Evolutionary conservation across 2,888 invertebrate species (phyloP).

Genomic region (Iphiclides podalirius): DNA sequence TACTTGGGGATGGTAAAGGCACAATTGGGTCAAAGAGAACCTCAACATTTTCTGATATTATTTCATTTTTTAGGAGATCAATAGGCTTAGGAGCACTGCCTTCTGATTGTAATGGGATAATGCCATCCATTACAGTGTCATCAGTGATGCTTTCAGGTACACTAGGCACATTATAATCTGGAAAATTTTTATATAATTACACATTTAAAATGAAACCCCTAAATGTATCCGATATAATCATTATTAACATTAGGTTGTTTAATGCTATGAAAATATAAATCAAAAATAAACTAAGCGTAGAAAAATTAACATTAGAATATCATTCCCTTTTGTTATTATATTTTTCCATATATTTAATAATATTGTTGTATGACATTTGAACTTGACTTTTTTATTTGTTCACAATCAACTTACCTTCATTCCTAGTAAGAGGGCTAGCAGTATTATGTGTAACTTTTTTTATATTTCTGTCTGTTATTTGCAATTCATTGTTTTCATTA

Average conservation of each 20-base stretch:
- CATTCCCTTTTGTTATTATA: no score
- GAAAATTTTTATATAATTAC: slow-evolving; percentile 7
- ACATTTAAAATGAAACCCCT: no score
- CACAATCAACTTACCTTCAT: slow-evolving; percentile 54
- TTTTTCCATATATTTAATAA: no score
- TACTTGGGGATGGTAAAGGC: slow-evolving; percentile 79
- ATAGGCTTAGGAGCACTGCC: slow-evolving; percentile 53
- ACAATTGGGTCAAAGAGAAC: slow-evolving; percentile 73
- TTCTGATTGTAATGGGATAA: slow-evolving; percentile 55
- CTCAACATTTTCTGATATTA: slow-evolving; percentile 70
- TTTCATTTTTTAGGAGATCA: slow-evolving; percentile 62
- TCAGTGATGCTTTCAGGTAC: slow-evolving; percentile 53
- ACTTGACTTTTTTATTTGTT: no score
- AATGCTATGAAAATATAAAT: no score
- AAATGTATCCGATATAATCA: no score
- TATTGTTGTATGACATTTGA: no score
- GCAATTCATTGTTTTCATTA: slow-evolving; percentile 33
- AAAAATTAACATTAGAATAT: no score
- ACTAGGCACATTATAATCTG: slow-evolving; percentile 58
- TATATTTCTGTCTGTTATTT: slow-evolving; percentile 31
- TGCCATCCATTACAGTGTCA: slow-evolving; percentile 63
- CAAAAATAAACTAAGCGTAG: no score
- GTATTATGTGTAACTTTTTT: slow-evolving; percentile 33
- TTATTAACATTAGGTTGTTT: no score
- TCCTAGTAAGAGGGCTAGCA: slow-evolving; percentile 29